Evolutionary conservation across 2,113 vertebrate species (phyloP).

Genomic region (Tragelaphus buxtoni): DNA sequence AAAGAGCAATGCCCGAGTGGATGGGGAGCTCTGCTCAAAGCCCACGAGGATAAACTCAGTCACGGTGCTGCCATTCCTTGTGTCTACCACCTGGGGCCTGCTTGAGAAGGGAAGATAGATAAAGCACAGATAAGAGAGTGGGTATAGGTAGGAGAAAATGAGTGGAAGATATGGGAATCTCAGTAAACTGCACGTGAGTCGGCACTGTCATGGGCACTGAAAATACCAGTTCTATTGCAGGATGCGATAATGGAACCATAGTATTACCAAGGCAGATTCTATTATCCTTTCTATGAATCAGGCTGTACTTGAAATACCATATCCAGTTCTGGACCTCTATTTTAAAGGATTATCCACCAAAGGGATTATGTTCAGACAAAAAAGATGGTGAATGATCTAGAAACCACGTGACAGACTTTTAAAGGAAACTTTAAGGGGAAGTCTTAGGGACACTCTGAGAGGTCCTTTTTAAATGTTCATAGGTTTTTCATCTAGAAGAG

Average conservation of each 20-base stretch:
- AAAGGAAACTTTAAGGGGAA: background rate
- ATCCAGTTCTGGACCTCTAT: background rate
- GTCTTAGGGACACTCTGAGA: background rate
- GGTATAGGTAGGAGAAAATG: background rate
- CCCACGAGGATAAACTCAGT: constrained; percentile 51
- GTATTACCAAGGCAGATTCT: background rate
- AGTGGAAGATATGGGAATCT: background rate
- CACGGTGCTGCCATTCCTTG: background rate
- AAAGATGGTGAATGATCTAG: background rate
- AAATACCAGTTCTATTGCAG: background rate
- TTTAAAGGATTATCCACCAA: background rate
- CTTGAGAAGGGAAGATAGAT: background rate
- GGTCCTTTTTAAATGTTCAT: background rate
- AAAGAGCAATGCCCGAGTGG: background rate
- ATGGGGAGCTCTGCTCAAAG: constrained; percentile 33
- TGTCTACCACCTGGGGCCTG: background rate
- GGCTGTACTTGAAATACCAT: background rate
- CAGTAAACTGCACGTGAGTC: background rate
- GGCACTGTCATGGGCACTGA: background rate
- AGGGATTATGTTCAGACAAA: background rate
- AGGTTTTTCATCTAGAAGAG: background rate
- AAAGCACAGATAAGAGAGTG: background rate
- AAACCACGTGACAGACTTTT: background rate
- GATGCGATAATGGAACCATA: background rate
- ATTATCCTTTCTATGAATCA: background rate